Percentiles rank a stretch among this genome's conserved stretches.
phyloP scores from a whole-genome alignment of 2,888 invertebrate genomes.

The Cancer borealis region DNA sequence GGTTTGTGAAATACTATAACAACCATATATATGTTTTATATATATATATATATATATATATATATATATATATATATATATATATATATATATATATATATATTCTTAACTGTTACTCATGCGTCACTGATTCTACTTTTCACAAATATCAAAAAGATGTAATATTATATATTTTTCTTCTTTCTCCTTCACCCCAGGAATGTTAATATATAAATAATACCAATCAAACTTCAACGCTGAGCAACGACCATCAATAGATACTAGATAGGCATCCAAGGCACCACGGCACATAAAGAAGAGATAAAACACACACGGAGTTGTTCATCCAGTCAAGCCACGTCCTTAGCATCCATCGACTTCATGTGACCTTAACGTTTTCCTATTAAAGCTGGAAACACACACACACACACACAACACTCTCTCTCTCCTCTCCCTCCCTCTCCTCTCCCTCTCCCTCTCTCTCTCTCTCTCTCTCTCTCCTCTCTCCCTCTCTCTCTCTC shows the following conservation, averaged over 20 bases:
- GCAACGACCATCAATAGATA: background rate
- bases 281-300: background rate
- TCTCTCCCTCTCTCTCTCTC: slow-evolving; percentile 21
- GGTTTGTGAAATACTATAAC: background rate
- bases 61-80: too few relatives aligned
- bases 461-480: background rate
- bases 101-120: background rate
- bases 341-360: background rate
- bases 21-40: too few relatives aligned
- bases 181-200: background rate
- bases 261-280: background rate
- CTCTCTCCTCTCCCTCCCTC: background rate
- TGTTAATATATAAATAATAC: background rate
- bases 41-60: too few relatives aligned
- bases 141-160: background rate
- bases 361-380: background rate
- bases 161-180: background rate
- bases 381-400: background rate
- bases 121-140: background rate
- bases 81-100: too few relatives aligned
- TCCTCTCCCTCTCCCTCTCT: background rate
- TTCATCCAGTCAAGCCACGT: background rate
- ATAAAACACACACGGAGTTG: background rate
- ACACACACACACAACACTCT: too few relatives aligned
- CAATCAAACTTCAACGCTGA: background rate